Evolutionary conservation across 2,797 vertebrate species (phyloP), one percentile per base, ranked within the genome.

Genomic region (Leptoclinus maculatus): DNA sequence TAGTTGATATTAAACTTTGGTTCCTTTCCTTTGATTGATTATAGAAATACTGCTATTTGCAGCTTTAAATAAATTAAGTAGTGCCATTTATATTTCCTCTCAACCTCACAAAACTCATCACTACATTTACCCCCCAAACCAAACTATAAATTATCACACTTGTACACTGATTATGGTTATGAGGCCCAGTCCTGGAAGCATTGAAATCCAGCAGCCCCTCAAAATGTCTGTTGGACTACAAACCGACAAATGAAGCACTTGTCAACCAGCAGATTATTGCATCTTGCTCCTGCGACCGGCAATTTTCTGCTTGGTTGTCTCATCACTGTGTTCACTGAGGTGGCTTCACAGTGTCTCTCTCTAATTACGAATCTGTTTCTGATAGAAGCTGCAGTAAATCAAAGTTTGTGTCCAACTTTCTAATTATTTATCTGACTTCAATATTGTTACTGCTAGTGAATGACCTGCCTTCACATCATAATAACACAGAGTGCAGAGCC

Each of bases 291-390:
- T 47, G 38, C 51, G 32, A 84, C 67, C 72, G 68, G 71, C 69
- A 82, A 88, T 91, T 89, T 89, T 89, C 88, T 85, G 78, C 87
- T 84, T n/a, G 32, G 59, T 79, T 84, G 81, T 87, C 73, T 88
- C 79, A 78, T 89, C 70, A 66, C 65, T 76, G 76, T 86, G 83
- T 63, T 86, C 88, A 85, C 76, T 84, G 85, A 83, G 54, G 71
- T 82, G 80, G 66, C 58, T 66, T 79, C 27, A 73, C 73, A 79
- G 43, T 63, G 70, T 66, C 41, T 71, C 58, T 69, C 43, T 80
- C 66, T 88, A 85, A 87, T 90, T 82, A 84, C 29, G 76, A 65
- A 76, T 86, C 71, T 82, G 38, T 65, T 58, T 60, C 57, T 74
- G 56, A 66, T 73, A 45, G 27, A 27, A 74, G 59, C 63, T 58